These are phyloP conservation scores for Biston betularia DNA, from an alignment of 2,888 invertebrate genomes.

Conservation along the genomic window DNA sequence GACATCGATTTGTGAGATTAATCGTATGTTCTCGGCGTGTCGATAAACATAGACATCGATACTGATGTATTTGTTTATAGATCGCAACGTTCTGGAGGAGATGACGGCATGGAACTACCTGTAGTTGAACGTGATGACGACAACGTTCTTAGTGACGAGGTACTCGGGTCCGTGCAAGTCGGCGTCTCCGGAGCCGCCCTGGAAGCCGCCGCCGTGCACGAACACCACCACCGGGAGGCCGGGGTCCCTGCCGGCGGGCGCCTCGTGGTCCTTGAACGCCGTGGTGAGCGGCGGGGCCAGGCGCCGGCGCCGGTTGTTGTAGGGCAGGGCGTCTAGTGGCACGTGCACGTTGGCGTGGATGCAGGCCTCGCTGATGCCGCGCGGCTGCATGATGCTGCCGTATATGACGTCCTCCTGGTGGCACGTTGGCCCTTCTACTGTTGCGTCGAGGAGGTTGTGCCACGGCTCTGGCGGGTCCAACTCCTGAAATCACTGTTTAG, in stretches of 20 bases:
- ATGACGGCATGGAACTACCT: conserved; percentile 57
- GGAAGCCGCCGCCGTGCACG: conserved; percentile 79
- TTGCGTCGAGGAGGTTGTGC: conserved; percentile 82
- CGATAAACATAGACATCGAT: conserved; percentile 1
- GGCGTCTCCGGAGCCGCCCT: conserved; percentile 73
- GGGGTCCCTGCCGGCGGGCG: conserved; percentile 25
- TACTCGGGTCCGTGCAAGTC: conserved; percentile 76
- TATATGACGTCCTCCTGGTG: conserved; percentile 84
- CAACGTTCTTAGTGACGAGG: conserved; percentile 66
- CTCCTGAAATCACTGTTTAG: conserved; percentile 67
- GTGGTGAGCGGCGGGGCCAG: conserved; percentile 15
- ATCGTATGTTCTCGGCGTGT: background rate
- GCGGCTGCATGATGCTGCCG: conserved; percentile 57
- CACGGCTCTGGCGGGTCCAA: conserved; percentile 82
- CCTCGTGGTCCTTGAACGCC: background rate
- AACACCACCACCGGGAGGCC: conserved; percentile 72
- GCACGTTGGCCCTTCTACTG: conserved; percentile 86
- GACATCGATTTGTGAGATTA: conserved; percentile 14
- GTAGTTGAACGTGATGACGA: conserved; percentile 80
- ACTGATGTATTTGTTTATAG: background rate
- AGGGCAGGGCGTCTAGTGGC: conserved; percentile 59
- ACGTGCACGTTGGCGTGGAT: conserved; percentile 76
- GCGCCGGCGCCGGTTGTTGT: conserved; percentile 15
- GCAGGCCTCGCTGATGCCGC: conserved; percentile 69
- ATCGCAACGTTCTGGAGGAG: background rate